Evolutionary conservation across 1,140 invertebrate species (phyloP).

Genomic region (Drosophila bocki): DNA sequence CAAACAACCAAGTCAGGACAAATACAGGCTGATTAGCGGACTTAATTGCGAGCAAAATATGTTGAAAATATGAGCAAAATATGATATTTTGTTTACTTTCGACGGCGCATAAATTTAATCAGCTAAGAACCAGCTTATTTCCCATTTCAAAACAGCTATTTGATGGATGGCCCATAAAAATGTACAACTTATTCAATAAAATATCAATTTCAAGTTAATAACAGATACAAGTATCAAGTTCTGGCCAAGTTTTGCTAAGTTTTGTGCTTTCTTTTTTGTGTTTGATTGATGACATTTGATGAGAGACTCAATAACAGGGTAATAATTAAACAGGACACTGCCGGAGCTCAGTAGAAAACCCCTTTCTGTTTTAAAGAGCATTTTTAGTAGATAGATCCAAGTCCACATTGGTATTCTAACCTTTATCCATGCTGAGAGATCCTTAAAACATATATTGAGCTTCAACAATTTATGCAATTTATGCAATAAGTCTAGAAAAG

Average conservation of each 20-base stretch:
- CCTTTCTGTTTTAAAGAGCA: no score
- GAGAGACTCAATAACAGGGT: not conserved
- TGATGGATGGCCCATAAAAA: not conserved
- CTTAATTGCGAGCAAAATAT: constrained; percentile 3
- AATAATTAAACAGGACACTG: not conserved
- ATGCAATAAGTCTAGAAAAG: no score
- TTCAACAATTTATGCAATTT: no score
- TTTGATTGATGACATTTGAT: constrained; percentile 10
- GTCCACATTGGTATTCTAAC: no score
- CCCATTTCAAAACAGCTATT: not conserved
- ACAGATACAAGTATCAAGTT: not conserved
- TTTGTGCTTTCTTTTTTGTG: not conserved
- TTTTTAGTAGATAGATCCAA: no score
- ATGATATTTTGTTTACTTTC: not conserved
- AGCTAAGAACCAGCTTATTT: not conserved
- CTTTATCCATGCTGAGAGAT: no score
- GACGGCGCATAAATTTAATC: not conserved
- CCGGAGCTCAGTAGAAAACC: no score
- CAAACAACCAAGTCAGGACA: not conserved
- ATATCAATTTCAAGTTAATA: constrained; percentile 11
- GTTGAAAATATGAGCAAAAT: not conserved
- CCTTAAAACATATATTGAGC: no score
- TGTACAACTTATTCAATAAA: constrained; percentile 10
- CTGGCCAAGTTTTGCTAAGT: not conserved
- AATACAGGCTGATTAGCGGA: constrained; percentile 14